Conservation (phyloP, 2,888 invertebrate genomes). For the Caenorhabditis sinica region DNA sequence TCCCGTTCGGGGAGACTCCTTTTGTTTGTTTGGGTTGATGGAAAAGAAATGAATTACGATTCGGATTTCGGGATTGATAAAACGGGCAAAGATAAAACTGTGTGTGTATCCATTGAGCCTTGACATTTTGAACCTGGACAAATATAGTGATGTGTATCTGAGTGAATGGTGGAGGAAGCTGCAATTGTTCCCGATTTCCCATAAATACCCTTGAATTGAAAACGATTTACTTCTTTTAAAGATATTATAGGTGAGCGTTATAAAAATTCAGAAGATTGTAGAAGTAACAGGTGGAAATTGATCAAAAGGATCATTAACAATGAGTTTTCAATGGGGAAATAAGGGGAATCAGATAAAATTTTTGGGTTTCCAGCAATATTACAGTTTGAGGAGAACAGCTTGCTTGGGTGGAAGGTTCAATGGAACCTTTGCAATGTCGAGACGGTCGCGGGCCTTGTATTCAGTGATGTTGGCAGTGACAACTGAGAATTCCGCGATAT, state of each 20-base stretch:
- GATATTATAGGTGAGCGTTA: conserved; percentile 1
- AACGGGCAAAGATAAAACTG: background rate
- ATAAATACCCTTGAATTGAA: too few species aligned
- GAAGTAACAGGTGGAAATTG: background rate
- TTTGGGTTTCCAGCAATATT: conserved; percentile 18
- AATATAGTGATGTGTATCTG: conserved; percentile 14
- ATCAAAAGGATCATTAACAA: conserved; percentile 15
- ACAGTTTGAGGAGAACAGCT: conserved; percentile 72
- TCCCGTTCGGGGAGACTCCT: background rate
- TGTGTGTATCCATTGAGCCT: conserved; percentile 12
- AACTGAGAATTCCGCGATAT: conserved; percentile 68
- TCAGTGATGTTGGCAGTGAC: conserved; percentile 67
- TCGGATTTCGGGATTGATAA: conserved; percentile 29
- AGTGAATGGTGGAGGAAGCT: too few species aligned
- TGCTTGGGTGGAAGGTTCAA: conserved; percentile 71
- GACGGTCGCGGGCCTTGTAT: conserved; percentile 61
- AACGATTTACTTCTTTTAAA: conserved; percentile 5
- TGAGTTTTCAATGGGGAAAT: background rate
- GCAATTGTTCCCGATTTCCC: too few species aligned
- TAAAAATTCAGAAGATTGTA: background rate
- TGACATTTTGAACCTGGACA: conserved; percentile 37
- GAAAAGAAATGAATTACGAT: conserved; percentile 31
- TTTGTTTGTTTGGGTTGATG: conserved; percentile 34
- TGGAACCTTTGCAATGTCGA: conserved; percentile 49
- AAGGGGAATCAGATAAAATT: conserved; percentile 13